Percentiles rank a stretch among this genome's conserved stretches.
Conservation (phyloP, 2,888 invertebrate genomes). For the Sarcophaga carnaria region DNA sequence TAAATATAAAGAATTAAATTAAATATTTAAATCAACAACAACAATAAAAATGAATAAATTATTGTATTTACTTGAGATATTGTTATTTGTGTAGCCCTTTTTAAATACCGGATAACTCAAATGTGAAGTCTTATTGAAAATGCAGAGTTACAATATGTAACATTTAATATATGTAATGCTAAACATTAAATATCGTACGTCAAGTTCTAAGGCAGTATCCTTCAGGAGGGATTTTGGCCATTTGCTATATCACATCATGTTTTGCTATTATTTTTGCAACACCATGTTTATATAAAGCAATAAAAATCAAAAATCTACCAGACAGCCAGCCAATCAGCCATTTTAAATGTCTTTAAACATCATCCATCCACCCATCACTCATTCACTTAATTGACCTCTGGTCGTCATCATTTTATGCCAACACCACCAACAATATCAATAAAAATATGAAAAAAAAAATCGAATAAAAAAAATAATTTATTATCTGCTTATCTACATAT, state of each 20-base stretch:
- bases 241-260: background rate
- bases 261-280: background rate
- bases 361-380: background rate
- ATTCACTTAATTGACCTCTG: conserved; percentile 53
- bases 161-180: too few relatives aligned
- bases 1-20: too few relatives aligned
- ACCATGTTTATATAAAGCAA: background rate
- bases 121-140: too few relatives aligned
- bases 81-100: too few relatives aligned
- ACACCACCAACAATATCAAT: background rate
- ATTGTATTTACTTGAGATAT: too few relatives aligned
- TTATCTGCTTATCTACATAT: conserved; percentile 60
- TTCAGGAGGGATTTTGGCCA: background rate
- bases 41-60: too few relatives aligned
- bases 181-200: too few relatives aligned
- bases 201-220: too few relatives aligned
- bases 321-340: background rate
- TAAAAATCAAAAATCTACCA: background rate
- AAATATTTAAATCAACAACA: too few relatives aligned
- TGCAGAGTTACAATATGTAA: too few relatives aligned
- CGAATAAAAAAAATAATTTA: conserved; percentile 21
- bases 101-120: too few relatives aligned
- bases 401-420: conserved; percentile 37
- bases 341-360: background rate
- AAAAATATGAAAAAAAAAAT: background rate